These are phyloP conservation scores for Phalacrocorax carbo DNA, from an alignment of 2,113 vertebrate species.

Conservation along the genomic window DNA sequence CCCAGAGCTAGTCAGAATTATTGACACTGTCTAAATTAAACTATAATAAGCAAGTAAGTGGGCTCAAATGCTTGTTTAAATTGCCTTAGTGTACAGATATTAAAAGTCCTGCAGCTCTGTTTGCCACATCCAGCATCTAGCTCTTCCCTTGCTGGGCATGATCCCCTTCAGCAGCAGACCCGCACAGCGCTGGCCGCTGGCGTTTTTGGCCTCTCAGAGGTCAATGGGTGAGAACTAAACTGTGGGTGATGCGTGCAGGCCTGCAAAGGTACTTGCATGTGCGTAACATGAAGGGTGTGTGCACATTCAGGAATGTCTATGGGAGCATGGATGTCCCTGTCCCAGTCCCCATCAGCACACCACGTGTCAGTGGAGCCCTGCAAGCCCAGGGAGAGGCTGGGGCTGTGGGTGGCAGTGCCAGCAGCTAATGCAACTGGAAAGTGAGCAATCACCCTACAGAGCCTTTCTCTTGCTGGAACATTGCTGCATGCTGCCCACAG, in stretches of 20 bases:
- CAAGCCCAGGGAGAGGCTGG: background rate
- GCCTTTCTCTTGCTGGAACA: background rate
- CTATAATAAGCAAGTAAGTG: conserved; percentile 29
- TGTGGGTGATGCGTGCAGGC: accelerated
- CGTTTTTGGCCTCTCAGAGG: background rate
- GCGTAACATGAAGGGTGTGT: accelerated
- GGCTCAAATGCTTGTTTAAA: background rate
- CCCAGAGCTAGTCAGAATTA: conserved; percentile 39
- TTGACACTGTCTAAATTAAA: conserved; percentile 43
- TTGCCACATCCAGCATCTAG: background rate
- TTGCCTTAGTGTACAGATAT: background rate
- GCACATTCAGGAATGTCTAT: accelerated
- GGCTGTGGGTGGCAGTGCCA: background rate
- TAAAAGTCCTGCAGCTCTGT: background rate
- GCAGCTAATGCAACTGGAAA: background rate
- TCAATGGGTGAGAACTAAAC: background rate
- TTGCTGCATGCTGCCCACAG: background rate
- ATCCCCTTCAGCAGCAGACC: background rate
- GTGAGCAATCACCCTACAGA: accelerated
- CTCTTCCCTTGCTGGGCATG: background rate
- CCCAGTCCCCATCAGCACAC: background rate
- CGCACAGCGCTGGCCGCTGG: accelerated
- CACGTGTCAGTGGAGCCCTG: accelerated
- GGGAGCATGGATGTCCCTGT: background rate
- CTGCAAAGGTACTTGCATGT: background rate